phyloP scores from a whole-genome alignment of 37 sponge, comb jelly and placozoan species.

The Ianthella basta region DNA sequence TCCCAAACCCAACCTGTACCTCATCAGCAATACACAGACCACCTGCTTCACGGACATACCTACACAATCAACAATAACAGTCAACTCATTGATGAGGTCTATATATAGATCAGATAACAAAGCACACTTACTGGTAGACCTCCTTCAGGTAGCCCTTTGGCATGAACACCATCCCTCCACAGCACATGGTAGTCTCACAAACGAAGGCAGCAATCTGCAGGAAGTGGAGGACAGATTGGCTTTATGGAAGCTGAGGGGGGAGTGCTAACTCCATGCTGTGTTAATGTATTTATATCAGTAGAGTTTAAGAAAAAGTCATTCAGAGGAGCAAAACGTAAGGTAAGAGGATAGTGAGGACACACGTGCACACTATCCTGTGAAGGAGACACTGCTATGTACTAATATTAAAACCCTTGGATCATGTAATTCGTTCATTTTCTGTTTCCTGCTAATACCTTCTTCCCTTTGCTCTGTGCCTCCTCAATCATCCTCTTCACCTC shows the following conservation, averaged over 20 bases:
- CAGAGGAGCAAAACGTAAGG: no score
- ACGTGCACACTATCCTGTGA: no score
- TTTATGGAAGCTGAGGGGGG: no score
- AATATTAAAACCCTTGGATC: background rate
- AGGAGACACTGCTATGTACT: background rate
- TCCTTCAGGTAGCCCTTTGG: slow-evolving; percentile 65
- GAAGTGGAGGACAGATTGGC: no score
- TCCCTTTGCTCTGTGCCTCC: slow-evolving; percentile 46
- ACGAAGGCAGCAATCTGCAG: slow-evolving; percentile 65
- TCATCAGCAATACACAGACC: slow-evolving; percentile 93
- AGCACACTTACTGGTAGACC: slow-evolving; percentile 60
- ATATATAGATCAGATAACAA: no score
- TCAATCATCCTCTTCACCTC: slow-evolving; percentile 75
- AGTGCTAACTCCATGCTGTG: no score
- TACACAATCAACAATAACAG: background rate
- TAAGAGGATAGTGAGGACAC: no score
- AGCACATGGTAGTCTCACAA: slow-evolving; percentile 67
- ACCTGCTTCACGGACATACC: slow-evolving; percentile 18
- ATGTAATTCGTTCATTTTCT: no score
- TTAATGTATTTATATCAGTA: no score
- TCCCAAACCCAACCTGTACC: slow-evolving; percentile 81
- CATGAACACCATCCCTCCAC: slow-evolving; percentile 67
- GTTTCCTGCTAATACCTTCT: slow-evolving; percentile 39
- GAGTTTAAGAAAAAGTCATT: no score
- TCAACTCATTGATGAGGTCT: background rate